Conservation (phyloP, 2,888 invertebrate species). For the Camptogramma bilineatum region DNA sequence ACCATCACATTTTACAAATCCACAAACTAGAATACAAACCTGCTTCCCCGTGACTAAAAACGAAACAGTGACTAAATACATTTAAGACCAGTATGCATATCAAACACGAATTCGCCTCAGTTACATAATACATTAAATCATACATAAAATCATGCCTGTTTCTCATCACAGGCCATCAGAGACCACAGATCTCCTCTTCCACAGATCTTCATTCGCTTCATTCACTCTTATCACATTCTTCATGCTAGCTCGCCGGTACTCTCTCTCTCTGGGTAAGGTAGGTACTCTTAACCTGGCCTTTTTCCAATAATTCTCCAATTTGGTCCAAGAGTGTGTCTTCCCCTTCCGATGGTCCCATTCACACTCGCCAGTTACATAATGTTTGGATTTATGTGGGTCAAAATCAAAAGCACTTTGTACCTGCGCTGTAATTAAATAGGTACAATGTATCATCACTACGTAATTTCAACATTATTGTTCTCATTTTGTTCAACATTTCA, state of each 20-base stretch:
- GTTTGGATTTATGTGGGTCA: background rate
- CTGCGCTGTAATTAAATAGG: slow-evolving; percentile 46
- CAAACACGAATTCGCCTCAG: background rate
- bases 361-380: slow-evolving; percentile 1
- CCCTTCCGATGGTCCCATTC: too few species aligned
- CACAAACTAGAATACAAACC: slow-evolving; percentile 3
- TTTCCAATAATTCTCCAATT: too few species aligned
- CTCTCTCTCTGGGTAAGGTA: too few species aligned
- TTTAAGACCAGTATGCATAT: background rate
- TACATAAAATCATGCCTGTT: too few species aligned
- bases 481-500: slow-evolving; percentile 41
- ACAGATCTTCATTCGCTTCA: too few species aligned
- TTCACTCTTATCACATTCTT: too few species aligned
- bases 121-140: too few species aligned
- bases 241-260: too few species aligned
- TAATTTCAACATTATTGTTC: slow-evolving; percentile 56
- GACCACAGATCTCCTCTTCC: too few species aligned
- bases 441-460: slow-evolving; percentile 49
- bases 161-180: too few species aligned
- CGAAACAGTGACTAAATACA: background rate
- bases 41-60: background rate
- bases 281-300: too few species aligned
- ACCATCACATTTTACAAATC: slow-evolving; percentile 7
- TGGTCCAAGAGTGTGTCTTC: too few species aligned
- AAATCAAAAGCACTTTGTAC: background rate